phyloP scores from a whole-genome alignment of 2,113 vertebrate species.

The Podarcis cretensis region DNA sequence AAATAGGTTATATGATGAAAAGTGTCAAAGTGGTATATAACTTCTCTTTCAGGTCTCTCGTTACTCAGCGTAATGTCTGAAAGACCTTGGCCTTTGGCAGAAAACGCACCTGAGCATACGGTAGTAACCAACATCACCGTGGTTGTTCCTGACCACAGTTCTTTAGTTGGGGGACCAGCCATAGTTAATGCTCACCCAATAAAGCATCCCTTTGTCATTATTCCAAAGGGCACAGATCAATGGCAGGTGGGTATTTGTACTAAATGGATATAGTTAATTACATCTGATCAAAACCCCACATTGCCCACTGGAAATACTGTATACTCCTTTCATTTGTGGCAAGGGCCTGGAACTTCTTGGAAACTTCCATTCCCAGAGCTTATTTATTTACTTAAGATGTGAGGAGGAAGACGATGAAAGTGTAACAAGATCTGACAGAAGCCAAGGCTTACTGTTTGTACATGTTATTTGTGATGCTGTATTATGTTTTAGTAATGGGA shows the following conservation, averaged over 20 bases:
- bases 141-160: constrained; percentile 12
- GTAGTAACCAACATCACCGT: constrained; percentile 20
- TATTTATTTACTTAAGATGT: no score
- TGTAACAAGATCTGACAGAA: background rate
- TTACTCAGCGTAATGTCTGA: constrained; percentile 36
- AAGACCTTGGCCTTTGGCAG: constrained; percentile 30
- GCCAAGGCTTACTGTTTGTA: background rate
- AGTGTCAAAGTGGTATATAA: background rate
- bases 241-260: constrained; percentile 55
- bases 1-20: background rate
- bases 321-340: background rate
- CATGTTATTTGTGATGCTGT: background rate
- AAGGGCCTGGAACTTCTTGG: background rate
- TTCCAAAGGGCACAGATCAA: constrained; percentile 12
- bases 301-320: background rate
- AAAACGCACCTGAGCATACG: constrained; percentile 52
- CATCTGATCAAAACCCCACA: background rate
- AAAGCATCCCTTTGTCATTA: constrained; percentile 53
- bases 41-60: constrained; percentile 37
- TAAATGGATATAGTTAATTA: background rate
- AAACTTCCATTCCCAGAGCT: background rate
- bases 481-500: no score
- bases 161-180: constrained; percentile 49
- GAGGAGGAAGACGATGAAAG: no score
- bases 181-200: constrained; percentile 55